Conservation (phyloP, 2,113 vertebrate species). For the Edolisoma coerulescens region DNA sequence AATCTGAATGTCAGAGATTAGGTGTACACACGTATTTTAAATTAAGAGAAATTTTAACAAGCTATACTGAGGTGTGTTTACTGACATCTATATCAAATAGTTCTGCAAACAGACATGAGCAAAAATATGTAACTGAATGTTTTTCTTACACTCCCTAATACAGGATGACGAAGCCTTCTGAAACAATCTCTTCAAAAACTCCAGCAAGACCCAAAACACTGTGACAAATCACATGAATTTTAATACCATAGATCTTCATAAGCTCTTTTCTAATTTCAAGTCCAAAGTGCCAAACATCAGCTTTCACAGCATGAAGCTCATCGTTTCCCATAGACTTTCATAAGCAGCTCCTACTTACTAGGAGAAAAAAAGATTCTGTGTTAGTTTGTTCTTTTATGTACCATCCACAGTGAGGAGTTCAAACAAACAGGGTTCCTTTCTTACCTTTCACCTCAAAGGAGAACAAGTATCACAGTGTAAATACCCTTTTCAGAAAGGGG, state of each 20-base stretch:
- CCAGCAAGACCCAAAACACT: neutral
- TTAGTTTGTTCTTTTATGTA: neutral
- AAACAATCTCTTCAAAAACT: neutral
- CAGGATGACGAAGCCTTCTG: neutral
- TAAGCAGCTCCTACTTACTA: neutral
- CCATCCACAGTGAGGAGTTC: neutral
- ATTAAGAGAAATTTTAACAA: neutral
- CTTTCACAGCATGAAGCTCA: neutral
- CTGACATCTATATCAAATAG: neutral
- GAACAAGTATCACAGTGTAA: neutral
- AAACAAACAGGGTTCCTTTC: neutral
- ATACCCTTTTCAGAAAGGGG: neutral
- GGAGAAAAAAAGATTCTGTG: neutral
- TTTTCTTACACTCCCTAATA: neutral
- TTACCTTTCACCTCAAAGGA: neutral
- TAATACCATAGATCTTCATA: neutral
- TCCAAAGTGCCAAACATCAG: neutral
- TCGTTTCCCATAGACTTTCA: neutral
- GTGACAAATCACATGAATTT: neutral
- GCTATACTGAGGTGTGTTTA: neutral
- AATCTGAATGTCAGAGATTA: neutral
- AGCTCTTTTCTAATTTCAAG: neutral
- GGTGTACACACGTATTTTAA: neutral
- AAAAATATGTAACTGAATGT: neutral
- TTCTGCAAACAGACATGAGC: neutral